Conservation (phyloP, 2,113 vertebrate species). For the Corynorhinus townsendii region DNA sequence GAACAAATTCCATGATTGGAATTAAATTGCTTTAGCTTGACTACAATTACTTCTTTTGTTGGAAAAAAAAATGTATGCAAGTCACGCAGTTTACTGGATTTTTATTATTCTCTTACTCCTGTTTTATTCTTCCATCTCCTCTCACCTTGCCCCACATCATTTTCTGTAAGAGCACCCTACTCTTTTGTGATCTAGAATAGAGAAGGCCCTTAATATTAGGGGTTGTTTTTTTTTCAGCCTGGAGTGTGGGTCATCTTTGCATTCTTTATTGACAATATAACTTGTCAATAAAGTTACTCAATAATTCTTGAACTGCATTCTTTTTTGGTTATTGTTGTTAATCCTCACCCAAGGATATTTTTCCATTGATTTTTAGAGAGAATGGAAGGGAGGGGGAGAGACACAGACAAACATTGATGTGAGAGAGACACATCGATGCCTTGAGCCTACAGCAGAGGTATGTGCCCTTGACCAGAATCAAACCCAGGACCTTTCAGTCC, state of each 20-base stretch:
- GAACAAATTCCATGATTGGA: slow-evolving; percentile 46
- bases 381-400: no score
- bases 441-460: no score
- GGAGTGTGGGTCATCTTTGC: background rate
- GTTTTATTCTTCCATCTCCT: background rate
- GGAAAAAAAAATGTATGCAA: slow-evolving; percentile 22
- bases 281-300: background rate
- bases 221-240: background rate
- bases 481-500: no score
- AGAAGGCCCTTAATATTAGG: background rate
- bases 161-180: background rate
- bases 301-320: background rate
- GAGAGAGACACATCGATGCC: no score
- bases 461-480: no score
- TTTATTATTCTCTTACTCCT: background rate
- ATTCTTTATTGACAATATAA: background rate
- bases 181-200: background rate
- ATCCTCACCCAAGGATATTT: no score
- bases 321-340: background rate
- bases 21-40: slow-evolving; percentile 61
- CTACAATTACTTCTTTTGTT: slow-evolving; percentile 59
- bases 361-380: no score
- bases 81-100: slow-evolving; percentile 38
- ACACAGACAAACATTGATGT: no score
- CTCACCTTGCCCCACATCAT: background rate